phyloP scores from a whole-genome alignment of 2,113 vertebrate genomes.

The Etia nguti region DNA sequence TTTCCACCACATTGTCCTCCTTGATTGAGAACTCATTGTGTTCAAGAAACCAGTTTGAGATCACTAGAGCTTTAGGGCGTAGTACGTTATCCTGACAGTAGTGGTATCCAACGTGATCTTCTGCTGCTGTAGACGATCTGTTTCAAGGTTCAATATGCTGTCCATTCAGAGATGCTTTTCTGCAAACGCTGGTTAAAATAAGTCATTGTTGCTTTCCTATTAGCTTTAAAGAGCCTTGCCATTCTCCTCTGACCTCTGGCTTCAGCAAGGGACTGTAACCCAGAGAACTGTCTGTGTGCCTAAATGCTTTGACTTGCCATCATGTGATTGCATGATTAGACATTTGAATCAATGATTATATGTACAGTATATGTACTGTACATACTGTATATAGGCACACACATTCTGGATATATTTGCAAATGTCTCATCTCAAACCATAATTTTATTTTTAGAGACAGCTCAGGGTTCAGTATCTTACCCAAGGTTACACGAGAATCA shows the following conservation, averaged over 20 bases:
- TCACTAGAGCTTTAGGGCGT: not conserved
- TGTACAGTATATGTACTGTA: not conserved
- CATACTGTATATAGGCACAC: not conserved
- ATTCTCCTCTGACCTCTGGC: not conserved
- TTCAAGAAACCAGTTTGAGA: not conserved
- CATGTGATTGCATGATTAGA: not conserved
- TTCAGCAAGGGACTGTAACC: not conserved
- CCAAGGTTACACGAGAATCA: not conserved
- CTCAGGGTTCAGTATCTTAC: not conserved
- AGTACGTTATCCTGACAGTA: not conserved
- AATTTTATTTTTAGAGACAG: not conserved
- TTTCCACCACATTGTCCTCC: not conserved
- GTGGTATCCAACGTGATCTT: not conserved
- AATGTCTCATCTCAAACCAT: not conserved
- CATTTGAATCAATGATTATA: not conserved
- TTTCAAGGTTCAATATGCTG: not conserved
- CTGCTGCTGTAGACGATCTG: not conserved
- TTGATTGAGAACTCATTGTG: not conserved
- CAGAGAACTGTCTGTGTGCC: not conserved
- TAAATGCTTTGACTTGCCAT: not conserved
- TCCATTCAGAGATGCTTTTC: not conserved
- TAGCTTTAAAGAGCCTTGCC: not conserved
- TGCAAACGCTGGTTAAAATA: not conserved
- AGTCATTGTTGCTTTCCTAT: not conserved
- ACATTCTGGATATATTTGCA: not conserved